A percentile compares a stretch with the other conserved stretches of the same genome.
These are phyloP conservation scores for Syrphus vitripennis DNA, from an alignment of 2,888 invertebrate species.

Conservation along the genomic window DNA sequence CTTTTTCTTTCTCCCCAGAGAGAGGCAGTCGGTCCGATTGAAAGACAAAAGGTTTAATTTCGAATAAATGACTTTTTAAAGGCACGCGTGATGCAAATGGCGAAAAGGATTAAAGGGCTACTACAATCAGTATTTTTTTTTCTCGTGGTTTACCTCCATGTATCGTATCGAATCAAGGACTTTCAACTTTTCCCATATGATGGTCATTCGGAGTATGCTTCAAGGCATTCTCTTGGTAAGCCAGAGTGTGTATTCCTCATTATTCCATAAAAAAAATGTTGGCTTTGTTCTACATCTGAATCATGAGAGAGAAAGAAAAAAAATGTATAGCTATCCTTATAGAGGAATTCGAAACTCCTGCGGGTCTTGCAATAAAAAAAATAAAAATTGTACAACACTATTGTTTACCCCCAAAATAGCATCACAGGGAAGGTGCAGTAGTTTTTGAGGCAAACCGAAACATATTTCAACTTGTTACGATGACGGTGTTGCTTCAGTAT, in stretches of 20 bases:
- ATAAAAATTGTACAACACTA: not conserved
- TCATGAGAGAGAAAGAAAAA: not conserved
- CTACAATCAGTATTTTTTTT: not conserved
- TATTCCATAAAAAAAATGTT: constrained; percentile 52
- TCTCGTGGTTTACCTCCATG: too few species aligned
- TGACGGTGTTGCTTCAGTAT: constrained; percentile 29
- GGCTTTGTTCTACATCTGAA: constrained; percentile 22
- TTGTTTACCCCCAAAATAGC: constrained; percentile 24
- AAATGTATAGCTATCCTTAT: not conserved
- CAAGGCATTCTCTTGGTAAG: not conserved
- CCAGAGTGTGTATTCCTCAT: not conserved
- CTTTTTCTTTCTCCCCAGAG: constrained; percentile 24
- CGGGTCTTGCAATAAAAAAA: constrained; percentile 21
- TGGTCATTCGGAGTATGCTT: not conserved
- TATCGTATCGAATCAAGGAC: constrained; percentile 8
- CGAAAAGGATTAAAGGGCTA: constrained; percentile 30
- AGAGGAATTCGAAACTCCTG: constrained; percentile 4
- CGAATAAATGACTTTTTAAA: constrained; percentile 68
- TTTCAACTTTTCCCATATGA: not conserved
- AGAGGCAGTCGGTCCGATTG: constrained; percentile 47
- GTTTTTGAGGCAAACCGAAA: constrained; percentile 59
- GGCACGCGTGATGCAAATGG: constrained; percentile 40
- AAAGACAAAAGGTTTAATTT: constrained; percentile 67
- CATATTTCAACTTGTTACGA: constrained; percentile 62
- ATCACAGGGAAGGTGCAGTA: not conserved